Base-by-base conservation (phyloP, 1,140 invertebrate genomes). In the Trachymyrmex cornetzi region DNA sequence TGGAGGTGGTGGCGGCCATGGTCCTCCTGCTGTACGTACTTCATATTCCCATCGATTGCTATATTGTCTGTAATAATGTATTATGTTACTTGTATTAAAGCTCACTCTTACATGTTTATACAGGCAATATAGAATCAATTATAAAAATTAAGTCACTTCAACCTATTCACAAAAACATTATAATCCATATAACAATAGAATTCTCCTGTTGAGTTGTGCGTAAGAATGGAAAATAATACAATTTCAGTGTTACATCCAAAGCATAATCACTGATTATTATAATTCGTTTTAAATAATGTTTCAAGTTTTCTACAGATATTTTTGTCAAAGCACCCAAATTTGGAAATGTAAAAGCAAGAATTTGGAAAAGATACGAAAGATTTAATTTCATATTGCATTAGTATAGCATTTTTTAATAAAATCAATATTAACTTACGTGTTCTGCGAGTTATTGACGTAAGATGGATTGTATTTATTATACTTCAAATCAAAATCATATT, bases 401-500 rank as follows among this genome's bases (percentile, higher is more conserved):
- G 30, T 34, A 55, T 34, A 55, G 27, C 12, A 44, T 12, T 67
- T 44, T 38, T 44, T 22, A 61, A 61, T 5, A 6, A 66, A 79
- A 12, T 63, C 44, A 57, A 34, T 64, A 9, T 11, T 14, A 67
- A 71, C 16, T 50, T 77, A 72, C 69, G 4, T 16, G 14, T 19
- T 6, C 0, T 38, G 12, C 7, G 59, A 48, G 1, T 14, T 24
- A 12, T 48, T 1, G 30, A 24, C 74, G 4, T 67, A 72, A 0
- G 0, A 50, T 12, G 14, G 59, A 2, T 71, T 27, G 16, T 14
- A 82, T 48, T 3, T 72, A 64, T 57, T 16, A 53, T 81, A 67
- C 19, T 90, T 89, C 34, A 92, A 87, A 30, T 63, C 44, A n/a
- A 38, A 74, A 85, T 94, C 94, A 66, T 93, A 93, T 61, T 79